Evolutionary conservation across 2,113 vertebrate genomes (phyloP), one percentile per base, ranked within the genome.

Genomic region (Benitochromis conjunctus): DNA sequence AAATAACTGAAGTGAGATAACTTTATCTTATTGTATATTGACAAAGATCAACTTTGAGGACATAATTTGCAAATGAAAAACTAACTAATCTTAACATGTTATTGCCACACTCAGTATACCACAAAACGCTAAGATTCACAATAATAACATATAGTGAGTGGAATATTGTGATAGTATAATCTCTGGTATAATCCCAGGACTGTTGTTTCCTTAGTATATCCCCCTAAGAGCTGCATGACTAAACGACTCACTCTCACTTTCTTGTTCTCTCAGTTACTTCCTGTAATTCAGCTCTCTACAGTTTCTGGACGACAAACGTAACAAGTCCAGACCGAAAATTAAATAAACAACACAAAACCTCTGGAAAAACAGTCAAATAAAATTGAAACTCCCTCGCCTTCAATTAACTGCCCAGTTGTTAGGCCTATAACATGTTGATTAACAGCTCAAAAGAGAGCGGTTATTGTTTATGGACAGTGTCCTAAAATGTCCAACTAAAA

Each of bases 131-230:
- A 66, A 38, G 21, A 66, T 21, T 38, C 60, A 38, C 60, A 66
- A 38, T 66, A 66, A 66, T 64, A 0, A 38, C 34, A 64, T 66
- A 38, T 38, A 38, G 34, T 8, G 11, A 1, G 21, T 66, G 11
- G n/a, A 66, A 38, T 38, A 66, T 66, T 0, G 4, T 21, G 34
- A 66, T 66, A 66, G 0, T 64, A 0, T 38, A 0, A 38, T 66
- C 60, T 21, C 60, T 38, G 60, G 34, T 66, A 38, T 0, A 76
- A 53, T 76, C 46, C 71, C 26, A 76, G 16, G 16, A 76, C 71
- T 76, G 21, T 16, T 26, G 24, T 43, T 64, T 54, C 14, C 38
- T 41, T 51, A 11, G 3, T 64, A 38, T 82, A 9, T 66, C 26
- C 43, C 24, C 3, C 69, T 29, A 74, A 19, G 69, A 74, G 43